phyloP scores from a whole-genome alignment of 2,888 invertebrate species.

The Clivina fossor region DNA sequence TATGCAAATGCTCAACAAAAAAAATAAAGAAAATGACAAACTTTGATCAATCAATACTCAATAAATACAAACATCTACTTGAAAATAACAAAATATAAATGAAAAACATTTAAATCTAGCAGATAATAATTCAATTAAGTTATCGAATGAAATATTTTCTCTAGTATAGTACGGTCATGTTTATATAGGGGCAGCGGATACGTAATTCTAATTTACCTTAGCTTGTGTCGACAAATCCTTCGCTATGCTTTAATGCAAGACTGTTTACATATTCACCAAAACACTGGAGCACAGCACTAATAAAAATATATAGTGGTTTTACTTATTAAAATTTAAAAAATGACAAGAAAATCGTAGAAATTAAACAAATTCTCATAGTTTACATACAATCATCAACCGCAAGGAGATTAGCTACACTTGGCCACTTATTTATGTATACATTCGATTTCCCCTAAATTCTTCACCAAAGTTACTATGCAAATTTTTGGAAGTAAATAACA shows the following conservation, averaged over 20 bases:
- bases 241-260: constrained; percentile 1
- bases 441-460: no score
- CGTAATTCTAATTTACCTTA: constrained; percentile 25
- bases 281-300: neutral
- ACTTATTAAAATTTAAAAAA: constrained; percentile 25
- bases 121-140: neutral
- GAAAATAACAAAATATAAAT: constrained; percentile 1
- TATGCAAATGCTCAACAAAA: no score
- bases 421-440: no score
- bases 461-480: no score
- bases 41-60: no score
- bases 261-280: constrained; percentile 3
- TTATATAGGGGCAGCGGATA: constrained; percentile 15
- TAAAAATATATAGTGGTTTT: constrained; percentile 6
- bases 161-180: constrained; percentile 9
- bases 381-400: constrained; percentile 25
- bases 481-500: no score
- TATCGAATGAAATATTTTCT: no score
- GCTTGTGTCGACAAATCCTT: neutral
- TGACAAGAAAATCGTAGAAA: constrained; percentile 18
- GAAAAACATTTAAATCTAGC: neutral
- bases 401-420: constrained; percentile 20
- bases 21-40: no score
- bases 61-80: neutral
- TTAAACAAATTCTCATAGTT: constrained; percentile 29